Conservation (phyloP, 1,140 invertebrate genomes). For the Paraescarpia echinospica region DNA sequence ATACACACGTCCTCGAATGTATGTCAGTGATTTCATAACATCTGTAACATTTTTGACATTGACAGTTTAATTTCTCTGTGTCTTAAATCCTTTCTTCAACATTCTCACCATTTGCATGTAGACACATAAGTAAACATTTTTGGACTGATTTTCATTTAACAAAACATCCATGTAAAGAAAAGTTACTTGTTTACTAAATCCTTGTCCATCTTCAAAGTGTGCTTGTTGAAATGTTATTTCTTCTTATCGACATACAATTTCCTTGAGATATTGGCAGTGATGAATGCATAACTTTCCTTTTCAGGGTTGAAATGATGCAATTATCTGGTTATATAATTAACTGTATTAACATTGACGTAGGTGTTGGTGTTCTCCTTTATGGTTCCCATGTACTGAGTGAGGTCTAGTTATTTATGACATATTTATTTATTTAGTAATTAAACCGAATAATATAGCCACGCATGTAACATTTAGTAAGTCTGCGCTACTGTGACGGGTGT, state of each 20-base stretch:
- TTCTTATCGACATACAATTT: neutral
- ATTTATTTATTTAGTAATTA: neutral
- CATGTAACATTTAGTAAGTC: neutral
- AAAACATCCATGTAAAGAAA: neutral
- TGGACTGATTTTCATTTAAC: neutral
- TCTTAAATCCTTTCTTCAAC: neutral
- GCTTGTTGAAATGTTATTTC: neutral
- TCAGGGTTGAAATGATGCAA: neutral
- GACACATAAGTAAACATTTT: neutral
- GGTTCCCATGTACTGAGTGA: neutral
- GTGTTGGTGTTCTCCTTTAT: neutral
- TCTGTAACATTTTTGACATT: neutral
- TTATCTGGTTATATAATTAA: neutral
- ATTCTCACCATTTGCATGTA: neutral
- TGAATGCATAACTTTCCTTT: neutral
- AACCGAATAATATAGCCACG: neutral
- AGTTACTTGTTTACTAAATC: neutral
- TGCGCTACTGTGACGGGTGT: neutral
- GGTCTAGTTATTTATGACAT: too few relatives aligned
- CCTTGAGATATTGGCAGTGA: neutral
- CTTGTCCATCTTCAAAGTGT: neutral
- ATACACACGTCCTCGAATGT: neutral
- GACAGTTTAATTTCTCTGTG: neutral
- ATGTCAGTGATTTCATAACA: neutral
- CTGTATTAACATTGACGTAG: neutral